Conservation (phyloP, 1,140 invertebrate species). For the Penaeus indicus region DNA sequence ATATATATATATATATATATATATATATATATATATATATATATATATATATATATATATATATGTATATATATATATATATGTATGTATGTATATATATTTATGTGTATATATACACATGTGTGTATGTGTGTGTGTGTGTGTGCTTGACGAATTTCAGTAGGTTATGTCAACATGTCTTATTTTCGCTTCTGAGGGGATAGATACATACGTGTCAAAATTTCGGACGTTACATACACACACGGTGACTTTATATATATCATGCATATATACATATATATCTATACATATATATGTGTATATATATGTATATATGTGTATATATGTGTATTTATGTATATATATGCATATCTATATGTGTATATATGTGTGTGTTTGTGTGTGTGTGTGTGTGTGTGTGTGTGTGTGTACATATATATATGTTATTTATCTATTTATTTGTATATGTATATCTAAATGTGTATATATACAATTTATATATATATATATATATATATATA, state of each 20-base stretch:
- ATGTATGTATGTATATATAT: background rate
- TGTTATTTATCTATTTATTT: background rate
- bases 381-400: background rate
- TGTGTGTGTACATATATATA: too few species aligned
- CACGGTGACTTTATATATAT: too few species aligned
- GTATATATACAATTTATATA: background rate
- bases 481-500: background rate
- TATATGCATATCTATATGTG: conserved; percentile 8
- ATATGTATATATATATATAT: background rate
- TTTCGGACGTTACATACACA: too few species aligned
- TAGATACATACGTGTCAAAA: too few species aligned
- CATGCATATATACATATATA: background rate
- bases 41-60: background rate
- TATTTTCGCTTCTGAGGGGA: too few species aligned
- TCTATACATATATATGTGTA: conserved; percentile 8
- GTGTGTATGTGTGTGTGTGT: too few species aligned
- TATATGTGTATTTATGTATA: background rate
- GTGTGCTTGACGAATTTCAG: too few species aligned
- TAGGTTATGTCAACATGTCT: too few species aligned
- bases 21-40: conserved; percentile 8
- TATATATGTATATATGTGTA: too few species aligned
- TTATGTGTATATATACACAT: conserved; percentile 5
- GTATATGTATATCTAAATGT: conserved; percentile 10
- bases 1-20: background rate
- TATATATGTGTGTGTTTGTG: background rate